phyloP scores from a whole-genome alignment of 2,888 invertebrate genomes.

The Oxytorus armatus region DNA sequence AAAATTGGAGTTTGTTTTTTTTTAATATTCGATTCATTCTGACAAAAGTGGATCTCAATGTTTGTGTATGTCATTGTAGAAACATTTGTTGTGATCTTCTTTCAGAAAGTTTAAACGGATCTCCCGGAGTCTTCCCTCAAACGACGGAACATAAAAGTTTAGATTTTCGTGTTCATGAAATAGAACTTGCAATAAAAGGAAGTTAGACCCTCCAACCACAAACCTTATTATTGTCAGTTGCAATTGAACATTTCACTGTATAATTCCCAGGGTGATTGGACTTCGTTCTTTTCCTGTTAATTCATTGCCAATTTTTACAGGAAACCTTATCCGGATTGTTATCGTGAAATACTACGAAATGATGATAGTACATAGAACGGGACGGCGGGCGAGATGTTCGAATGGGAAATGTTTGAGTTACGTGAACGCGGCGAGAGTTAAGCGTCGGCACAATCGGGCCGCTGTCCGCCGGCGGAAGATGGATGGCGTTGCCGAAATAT shows the following conservation, averaged over 20 bases:
- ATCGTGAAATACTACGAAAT: conserved; percentile 51
- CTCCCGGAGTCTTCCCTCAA: too few species aligned
- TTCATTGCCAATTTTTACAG: conserved; percentile 11
- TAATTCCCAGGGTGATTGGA: background rate
- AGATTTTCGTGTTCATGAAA: too few species aligned
- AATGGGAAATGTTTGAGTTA: conserved; percentile 69
- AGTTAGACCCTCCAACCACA: too few species aligned
- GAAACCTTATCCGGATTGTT: conserved; percentile 26
- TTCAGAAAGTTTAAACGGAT: too few species aligned
- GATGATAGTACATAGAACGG: conserved; percentile 49
- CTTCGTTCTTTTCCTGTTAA: background rate
- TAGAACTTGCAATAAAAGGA: too few species aligned
- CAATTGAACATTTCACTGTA: background rate
- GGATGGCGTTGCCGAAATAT: conserved; percentile 77
- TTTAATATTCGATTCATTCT: too few species aligned
- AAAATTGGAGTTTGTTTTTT: background rate
- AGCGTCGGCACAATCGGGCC: conserved; percentile 73
- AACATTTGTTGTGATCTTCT: too few species aligned
- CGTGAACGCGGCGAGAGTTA: conserved; percentile 74
- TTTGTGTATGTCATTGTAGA: too few species aligned
- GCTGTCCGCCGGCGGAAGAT: conserved; percentile 75
- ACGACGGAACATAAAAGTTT: too few species aligned
- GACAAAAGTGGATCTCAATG: too few species aligned
- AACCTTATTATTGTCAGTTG: background rate
- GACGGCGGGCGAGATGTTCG: conserved; percentile 44